Percentiles rank a stretch among this genome's conserved stretches.
phyloP scores from a whole-genome alignment of 2,888 invertebrate genomes.

The Prenolepis imparis region DNA sequence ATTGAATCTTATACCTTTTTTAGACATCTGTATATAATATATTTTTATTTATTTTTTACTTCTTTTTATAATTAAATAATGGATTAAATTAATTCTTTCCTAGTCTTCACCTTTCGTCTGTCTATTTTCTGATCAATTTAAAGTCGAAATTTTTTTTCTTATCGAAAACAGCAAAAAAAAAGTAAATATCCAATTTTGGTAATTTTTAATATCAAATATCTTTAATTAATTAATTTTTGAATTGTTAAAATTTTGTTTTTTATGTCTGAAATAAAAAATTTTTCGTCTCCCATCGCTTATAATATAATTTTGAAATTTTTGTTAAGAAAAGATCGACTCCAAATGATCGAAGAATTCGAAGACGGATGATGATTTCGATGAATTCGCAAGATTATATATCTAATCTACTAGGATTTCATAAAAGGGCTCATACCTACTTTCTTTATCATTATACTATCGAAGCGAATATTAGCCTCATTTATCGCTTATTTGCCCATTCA shows the following conservation, averaged over 20 bases:
- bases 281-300: background rate
- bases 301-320: background rate
- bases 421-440: slow-evolving; percentile 75
- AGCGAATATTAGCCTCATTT: slow-evolving; percentile 63
- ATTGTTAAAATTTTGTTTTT: background rate
- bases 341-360: slow-evolving; percentile 3
- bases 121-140: slow-evolving; percentile 16
- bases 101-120: slow-evolving; percentile 8
- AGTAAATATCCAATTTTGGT: background rate
- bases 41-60: background rate
- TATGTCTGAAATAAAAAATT: background rate
- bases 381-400: background rate
- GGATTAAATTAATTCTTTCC: slow-evolving; percentile 13
- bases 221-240: background rate
- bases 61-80: slow-evolving; percentile 26
- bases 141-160: slow-evolving; percentile 24
- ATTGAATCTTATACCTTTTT: slow-evolving; percentile 22
- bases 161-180: slow-evolving; percentile 10
- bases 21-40: background rate
- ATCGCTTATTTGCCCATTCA: slow-evolving; percentile 66
- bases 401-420: slow-evolving; percentile 54
- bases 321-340: slow-evolving; percentile 27
- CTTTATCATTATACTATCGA: slow-evolving; percentile 53
- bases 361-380: background rate
- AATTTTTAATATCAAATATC: background rate